Evolutionary conservation across 2,888 invertebrate genomes (phyloP).

Genomic region (Parthenolecanium corni): DNA sequence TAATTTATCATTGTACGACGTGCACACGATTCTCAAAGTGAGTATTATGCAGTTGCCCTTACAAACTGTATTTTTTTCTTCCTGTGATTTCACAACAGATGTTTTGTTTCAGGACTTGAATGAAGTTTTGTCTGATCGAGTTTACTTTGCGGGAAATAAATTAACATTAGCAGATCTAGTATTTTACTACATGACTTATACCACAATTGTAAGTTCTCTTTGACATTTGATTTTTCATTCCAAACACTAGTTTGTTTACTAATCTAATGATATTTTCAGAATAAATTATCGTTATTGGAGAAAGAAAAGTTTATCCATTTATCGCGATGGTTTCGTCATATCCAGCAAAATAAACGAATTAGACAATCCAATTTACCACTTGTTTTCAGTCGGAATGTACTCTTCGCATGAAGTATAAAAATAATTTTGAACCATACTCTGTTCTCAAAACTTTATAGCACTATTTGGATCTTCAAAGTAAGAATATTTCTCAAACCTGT

Average conservation of each 20-base stretch:
- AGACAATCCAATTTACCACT: conserved; percentile 15
- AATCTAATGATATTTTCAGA: conserved; percentile 2
- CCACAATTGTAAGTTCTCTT: conserved; percentile 5
- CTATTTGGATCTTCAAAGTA: no score
- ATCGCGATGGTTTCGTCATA: conserved; percentile 24
- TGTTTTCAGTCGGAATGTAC: conserved; percentile 14
- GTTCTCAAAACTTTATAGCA: not conserved
- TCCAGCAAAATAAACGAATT: conserved; percentile 19
- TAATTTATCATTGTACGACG: not conserved
- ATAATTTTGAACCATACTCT: not conserved
- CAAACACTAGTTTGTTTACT: not conserved
- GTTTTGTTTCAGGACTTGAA: conserved; percentile 11
- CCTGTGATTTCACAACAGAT: not conserved
- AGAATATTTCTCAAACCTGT: no score
- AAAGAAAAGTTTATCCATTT: conserved; percentile 14
- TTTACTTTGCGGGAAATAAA: conserved; percentile 3
- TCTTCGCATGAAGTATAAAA: not conserved
- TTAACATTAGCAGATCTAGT: conserved; percentile 15
- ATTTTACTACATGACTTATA: conserved; percentile 7
- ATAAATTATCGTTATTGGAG: conserved; percentile 8
- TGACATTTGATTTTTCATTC: not conserved
- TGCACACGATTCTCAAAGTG: conserved; percentile 2
- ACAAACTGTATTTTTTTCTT: not conserved
- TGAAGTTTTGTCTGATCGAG: conserved; percentile 9
- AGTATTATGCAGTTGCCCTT: not conserved